Evolutionary conservation across 2,113 vertebrate genomes (phyloP), one percentile per base, ranked within the genome.

Genomic region (Urocynchramus pylzowi): DNA sequence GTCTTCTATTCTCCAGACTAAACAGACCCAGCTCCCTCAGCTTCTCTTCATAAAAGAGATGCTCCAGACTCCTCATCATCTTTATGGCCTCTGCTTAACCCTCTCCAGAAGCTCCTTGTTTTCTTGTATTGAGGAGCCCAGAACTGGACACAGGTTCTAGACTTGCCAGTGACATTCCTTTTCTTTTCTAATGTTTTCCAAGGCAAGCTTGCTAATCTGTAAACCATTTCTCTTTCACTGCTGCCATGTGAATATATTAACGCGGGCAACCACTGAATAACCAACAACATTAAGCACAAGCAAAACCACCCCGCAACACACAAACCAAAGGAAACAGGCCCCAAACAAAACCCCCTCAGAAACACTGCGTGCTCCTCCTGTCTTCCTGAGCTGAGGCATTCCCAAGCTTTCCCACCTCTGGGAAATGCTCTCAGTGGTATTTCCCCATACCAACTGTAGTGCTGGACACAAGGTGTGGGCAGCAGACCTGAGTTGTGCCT

Each of bases 401-500:
- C 33, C 27, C 54, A 26, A 30, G 19, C 57, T 23, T 42, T 33
- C n/a, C 19, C 11, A 1, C 2, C 61, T 47, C 26, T 49, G 49
- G n/a, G 15, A 41, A 35, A 49, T 5, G 31, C 13, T 65, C 31
- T 44, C 28, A 7, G 21, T 3, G 22, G 13, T 16, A 8, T n/a
- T 22, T 61, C 11, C 27, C 54, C 11, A 24, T 5, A 27, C 4
- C 16, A 33, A 0, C 10, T 1, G 11, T 4, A 10, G 11, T 10
- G 28, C 28, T 52, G 37, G 24, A 35, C 12, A 8, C 8, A 4
- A 33, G 23, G 11, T 44, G 45, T 13, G 20, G 27, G 31, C 39
- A 37, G 53, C 53, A 37, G 20, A 37, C 37, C 2, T 0, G 0
- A 1, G 0, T 15, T 7, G 6, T 19, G 8, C 12, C 33, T 11